A percentile compares a stretch with the other conserved stretches of the same genome.
phyloP scores from a whole-genome alignment of 2,888 invertebrate genomes.

The Lacanobia wlatinum region DNA sequence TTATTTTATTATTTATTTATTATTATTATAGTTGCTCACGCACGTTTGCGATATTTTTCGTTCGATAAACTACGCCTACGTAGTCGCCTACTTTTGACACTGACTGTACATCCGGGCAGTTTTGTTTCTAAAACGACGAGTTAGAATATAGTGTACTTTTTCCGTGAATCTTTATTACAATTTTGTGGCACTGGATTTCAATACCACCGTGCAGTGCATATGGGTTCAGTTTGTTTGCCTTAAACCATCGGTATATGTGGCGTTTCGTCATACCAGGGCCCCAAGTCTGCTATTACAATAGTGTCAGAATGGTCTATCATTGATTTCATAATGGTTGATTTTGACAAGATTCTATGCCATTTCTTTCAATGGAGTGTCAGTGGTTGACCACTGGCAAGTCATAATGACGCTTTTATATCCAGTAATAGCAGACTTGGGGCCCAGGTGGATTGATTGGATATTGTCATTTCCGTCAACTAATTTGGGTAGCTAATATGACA shows the following conservation, averaged over 20 bases:
- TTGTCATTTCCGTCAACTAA: not conserved
- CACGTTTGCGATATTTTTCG: too few species aligned
- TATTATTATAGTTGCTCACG: too few species aligned
- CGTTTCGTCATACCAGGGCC: not conserved
- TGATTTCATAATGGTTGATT: too few species aligned
- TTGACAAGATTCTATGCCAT: too few species aligned
- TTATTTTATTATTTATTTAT: too few species aligned
- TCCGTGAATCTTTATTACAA: constrained; percentile 12
- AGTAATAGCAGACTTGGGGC: too few species aligned
- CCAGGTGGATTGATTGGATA: not conserved
- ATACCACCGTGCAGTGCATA: not conserved
- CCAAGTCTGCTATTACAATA: too few species aligned
- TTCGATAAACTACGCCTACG: too few species aligned
- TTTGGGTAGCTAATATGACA: not conserved
- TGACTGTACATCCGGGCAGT: constrained; percentile 7
- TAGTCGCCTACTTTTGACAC: not conserved
- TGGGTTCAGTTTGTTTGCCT: not conserved
- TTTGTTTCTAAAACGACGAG: constrained; percentile 15
- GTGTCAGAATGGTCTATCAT: too few species aligned
- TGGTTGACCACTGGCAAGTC: too few species aligned
- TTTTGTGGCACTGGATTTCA: constrained; percentile 2
- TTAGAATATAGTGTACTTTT: constrained; percentile 6
- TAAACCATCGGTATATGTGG: not conserved
- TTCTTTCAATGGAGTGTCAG: too few species aligned
- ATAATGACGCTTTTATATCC: too few species aligned